Conservation (phyloP, 1,140 invertebrate species). For the Geopemphigus sp. region DNA sequence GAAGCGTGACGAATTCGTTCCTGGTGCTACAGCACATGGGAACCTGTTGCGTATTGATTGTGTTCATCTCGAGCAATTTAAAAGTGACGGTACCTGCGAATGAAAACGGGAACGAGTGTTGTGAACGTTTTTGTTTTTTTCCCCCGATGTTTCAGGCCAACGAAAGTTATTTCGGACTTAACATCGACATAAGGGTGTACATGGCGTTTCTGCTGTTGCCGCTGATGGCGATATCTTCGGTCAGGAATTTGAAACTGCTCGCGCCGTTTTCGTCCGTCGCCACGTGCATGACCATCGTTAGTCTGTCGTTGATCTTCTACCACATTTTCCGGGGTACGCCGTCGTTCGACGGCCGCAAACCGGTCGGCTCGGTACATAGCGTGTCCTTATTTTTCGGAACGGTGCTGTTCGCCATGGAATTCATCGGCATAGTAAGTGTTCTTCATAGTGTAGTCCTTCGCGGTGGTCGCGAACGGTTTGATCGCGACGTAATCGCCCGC, state of each 20-base stretch:
- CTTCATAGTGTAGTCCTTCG: too few species aligned
- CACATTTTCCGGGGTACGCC: conserved; percentile 66
- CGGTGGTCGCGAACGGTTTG: too few species aligned
- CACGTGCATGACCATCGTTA: conserved; percentile 65
- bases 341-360: conserved; percentile 56
- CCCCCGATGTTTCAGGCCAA: conserved; percentile 57
- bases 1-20: conserved; percentile 65
- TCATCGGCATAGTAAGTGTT: conserved; percentile 65
- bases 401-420: conserved; percentile 66
- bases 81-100: conserved; percentile 56
- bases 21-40: conserved; percentile 80
- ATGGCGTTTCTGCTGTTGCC: conserved; percentile 64
- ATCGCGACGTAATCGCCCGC: too few species aligned
- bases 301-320: conserved; percentile 68
- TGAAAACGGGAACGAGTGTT: too few species aligned
- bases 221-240: conserved; percentile 66
- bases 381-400: conserved; percentile 67
- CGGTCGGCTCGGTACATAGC: conserved; percentile 57
- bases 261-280: conserved; percentile 73
- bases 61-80: conserved; percentile 76
- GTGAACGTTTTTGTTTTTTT: too few species aligned
- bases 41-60: conserved; percentile 83
- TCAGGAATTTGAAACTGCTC: conserved; percentile 71
- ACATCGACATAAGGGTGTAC: conserved; percentile 58
- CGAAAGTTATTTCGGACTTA: conserved; percentile 57